Base-by-base conservation (phyloP, 2,888 invertebrate genomes). In the Aphrophora alni region DNA sequence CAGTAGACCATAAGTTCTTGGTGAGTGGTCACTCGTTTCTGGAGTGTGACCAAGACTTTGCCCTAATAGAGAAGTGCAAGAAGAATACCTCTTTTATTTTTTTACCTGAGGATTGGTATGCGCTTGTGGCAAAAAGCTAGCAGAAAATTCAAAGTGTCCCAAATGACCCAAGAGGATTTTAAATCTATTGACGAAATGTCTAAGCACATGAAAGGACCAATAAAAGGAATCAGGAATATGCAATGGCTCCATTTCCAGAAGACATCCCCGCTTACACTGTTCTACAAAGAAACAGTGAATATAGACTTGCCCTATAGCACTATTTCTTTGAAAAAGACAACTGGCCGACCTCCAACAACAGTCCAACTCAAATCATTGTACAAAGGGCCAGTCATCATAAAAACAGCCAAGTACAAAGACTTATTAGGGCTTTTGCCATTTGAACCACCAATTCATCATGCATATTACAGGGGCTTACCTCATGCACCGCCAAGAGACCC, bases 11-110 rank as follows among this genome's bases (percentile, higher is more conserved):
- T 24, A 68, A 68, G 68, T 68, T 24, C 68, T 68, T 68, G 68
- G 68, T 68, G 68, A 68, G 68, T 38, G 84, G 84, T 27, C 84
- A 84, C 77, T 82, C 82, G 8, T 33, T 33, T 33, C 33, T 83
- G 78, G 80, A 82, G 12, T 68, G 68, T 68, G 68, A 68, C 10
- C 68, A 68, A 68, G 68, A 68, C 14, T 68, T 68, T 68, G 5
- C 68, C 10, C n/a, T 68, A 7, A 68, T 24, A 68, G 68, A 68
- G 24, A 4, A 68, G 14, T 68, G 68, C 14, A 68, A 68, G 10
- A 68, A 68, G 14, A 68, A 68, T 10, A 7, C 10, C 24, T 12
- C 14, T 12, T 68, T 68, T 68, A 7, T 4, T 68, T 68, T 68
- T 68, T 4, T 68, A 21, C 68, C 4, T 24, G 68, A 68, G 4